These are phyloP conservation scores for Erebia ligea DNA, from an alignment of 2,888 invertebrate species.

Conservation along the genomic window DNA sequence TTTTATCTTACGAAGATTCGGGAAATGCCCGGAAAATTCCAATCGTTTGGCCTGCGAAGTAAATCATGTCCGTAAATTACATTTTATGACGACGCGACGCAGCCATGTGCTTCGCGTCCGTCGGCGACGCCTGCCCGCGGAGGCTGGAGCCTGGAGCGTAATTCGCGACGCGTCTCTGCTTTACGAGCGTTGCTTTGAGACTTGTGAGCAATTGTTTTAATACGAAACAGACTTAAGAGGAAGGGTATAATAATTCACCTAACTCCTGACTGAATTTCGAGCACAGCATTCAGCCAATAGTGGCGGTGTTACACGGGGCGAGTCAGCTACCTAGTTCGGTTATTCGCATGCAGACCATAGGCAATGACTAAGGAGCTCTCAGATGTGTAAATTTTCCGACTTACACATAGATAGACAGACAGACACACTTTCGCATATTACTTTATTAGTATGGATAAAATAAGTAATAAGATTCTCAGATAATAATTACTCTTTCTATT, in stretches of 20 bases:
- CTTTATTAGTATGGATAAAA: no score
- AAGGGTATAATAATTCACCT: constrained; percentile 44
- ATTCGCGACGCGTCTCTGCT: constrained; percentile 41
- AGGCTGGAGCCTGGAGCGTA: constrained; percentile 16
- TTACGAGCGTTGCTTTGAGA: constrained; percentile 37
- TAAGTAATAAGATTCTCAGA: no score
- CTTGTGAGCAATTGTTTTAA: constrained; percentile 44
- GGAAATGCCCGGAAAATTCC: neutral
- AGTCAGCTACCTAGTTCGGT: no score
- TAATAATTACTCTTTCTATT: no score
- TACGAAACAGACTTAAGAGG: constrained; percentile 46
- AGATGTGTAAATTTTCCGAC: no score
- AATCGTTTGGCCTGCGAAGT: constrained; percentile 46
- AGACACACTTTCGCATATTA: no score
- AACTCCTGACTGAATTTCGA: no score
- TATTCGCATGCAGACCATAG: no score
- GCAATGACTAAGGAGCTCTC: no score
- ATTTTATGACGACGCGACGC: constrained; percentile 68
- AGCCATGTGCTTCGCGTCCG: constrained; percentile 72
- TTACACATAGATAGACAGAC: no score
- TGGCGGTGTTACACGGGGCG: no score
- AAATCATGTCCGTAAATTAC: constrained; percentile 62
- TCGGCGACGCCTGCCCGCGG: constrained; percentile 49
- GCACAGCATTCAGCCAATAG: no score
- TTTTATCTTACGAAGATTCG: neutral